Percentiles rank a stretch among this genome's conserved stretches.
phyloP scores from a whole-genome alignment of 2,888 invertebrate genomes.

The Dascillus cervinus region DNA sequence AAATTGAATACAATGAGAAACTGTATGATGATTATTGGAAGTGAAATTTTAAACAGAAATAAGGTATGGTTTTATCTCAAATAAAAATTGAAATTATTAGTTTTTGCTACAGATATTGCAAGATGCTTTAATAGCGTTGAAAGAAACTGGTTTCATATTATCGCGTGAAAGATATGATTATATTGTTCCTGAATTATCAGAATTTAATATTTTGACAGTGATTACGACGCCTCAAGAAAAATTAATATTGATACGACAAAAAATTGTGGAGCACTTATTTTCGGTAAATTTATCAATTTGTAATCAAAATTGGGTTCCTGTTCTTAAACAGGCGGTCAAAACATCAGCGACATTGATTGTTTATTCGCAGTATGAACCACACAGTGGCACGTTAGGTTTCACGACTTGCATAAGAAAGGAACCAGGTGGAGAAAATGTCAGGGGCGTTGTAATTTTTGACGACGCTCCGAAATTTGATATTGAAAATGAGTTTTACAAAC shows the following conservation, averaged over 20 bases:
- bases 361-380: slow-evolving; percentile 52
- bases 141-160: slow-evolving; percentile 7
- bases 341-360: slow-evolving; percentile 47
- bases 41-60: too few species aligned
- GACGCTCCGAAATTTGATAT: slow-evolving; percentile 58
- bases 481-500: slow-evolving; percentile 54
- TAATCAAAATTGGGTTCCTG: slow-evolving; percentile 48
- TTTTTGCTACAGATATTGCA: too few species aligned
- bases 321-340: slow-evolving; percentile 34
- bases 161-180: slow-evolving; percentile 5
- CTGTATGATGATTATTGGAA: too few species aligned
- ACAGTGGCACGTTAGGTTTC: slow-evolving; percentile 79
- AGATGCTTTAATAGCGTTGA: slow-evolving; percentile 27
- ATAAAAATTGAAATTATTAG: too few species aligned
- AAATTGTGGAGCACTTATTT: slow-evolving; percentile 42
- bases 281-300: slow-evolving; percentile 41
- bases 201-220: slow-evolving; percentile 46
- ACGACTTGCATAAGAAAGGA: slow-evolving; percentile 81
- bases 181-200: slow-evolving; percentile 30
- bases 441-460: slow-evolving; percentile 56
- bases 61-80: too few species aligned
- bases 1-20: too few species aligned
- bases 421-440: slow-evolving; percentile 48
- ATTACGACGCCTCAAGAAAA: slow-evolving; percentile 47
- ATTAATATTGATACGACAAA: slow-evolving; percentile 48